A percentile compares a stretch with the other conserved stretches of the same genome.
phyloP scores from a whole-genome alignment of 2,888 invertebrate species.

The Caenorhabditis sinica region DNA sequence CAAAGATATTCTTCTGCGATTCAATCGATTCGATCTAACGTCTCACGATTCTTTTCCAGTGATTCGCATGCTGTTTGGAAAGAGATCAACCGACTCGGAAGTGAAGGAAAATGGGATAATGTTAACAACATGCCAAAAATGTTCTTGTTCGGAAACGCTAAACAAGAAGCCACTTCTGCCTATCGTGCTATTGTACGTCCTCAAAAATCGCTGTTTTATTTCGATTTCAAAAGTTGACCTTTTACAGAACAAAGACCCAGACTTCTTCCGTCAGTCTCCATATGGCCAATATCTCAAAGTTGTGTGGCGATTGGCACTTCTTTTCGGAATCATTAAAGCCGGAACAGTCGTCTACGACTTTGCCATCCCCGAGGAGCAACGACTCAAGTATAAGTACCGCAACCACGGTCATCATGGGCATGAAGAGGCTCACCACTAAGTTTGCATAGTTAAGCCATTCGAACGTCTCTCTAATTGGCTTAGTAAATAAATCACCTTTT shows the following conservation, averaged over 20 bases:
- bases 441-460: not conserved
- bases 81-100: conserved; percentile 78
- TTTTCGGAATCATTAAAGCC: conserved; percentile 71
- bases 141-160: conserved; percentile 73
- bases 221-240: not conserved
- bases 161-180: conserved; percentile 72
- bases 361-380: conserved; percentile 77
- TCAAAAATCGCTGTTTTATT: not conserved
- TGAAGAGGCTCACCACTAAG: conserved; percentile 66
- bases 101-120: conserved; percentile 81
- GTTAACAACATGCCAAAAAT: conserved; percentile 78
- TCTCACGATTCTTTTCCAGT: conserved; percentile 19
- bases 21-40: no score
- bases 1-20: no score
- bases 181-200: conserved; percentile 70
- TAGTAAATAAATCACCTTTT: conserved; percentile 45
- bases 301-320: conserved; percentile 68
- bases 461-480: conserved; percentile 46
- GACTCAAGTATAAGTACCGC: conserved; percentile 78
- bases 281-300: conserved; percentile 74
- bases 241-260: conserved; percentile 67
- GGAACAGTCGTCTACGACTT: conserved; percentile 75
- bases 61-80: conserved; percentile 70
- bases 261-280: conserved; percentile 72
- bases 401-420: conserved; percentile 72